Evolutionary conservation across 1,140 invertebrate species (phyloP), one percentile per base, ranked within the genome.

Genomic region (Cecropterus lyciades): DNA sequence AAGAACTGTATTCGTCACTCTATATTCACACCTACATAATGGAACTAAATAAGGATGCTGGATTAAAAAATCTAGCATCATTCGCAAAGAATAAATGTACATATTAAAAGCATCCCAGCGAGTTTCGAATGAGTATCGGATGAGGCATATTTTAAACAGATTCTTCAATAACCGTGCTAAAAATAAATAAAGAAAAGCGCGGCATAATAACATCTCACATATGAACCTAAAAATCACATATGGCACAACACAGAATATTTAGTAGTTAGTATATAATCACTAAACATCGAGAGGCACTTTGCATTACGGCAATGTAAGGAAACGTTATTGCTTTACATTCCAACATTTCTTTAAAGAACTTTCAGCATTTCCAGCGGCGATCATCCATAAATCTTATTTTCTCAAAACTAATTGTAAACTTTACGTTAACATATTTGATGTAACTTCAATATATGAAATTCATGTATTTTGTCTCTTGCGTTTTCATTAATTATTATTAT

Each of bases 221-320:
- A 62, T 40, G 57, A 62, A 62, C 15, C 33, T 62, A 62, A 20
- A 60, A 62, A 62, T 62, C 57, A 62, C 57, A 51, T 62, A 63
- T 64, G 60, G 62, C 55, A 70, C 64, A 59, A 69, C 53, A 69
- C 67, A 65, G 57, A 69, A 65, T 65, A 69, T 60, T 69, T 49
- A 62, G 46, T 53, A 67, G 62, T 24, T 42, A 64, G 43, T 65
- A 67, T 75, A 75, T 76, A 79, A 70, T 76, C 67, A 77, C 78
- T 80, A 79, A 73, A 87, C 80, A 84, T 77, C 73, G 71, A 84
- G 78, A 88, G 85, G 85, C 85, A 87, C 85, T 87, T 82, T 63
- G 63, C 52, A 57, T 73, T 70, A 67, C 69, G 55, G 70, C 63
- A 72, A 73, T 76, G 63, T 70, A 69, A 72, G 69, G 68, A 75